phyloP scores from a whole-genome alignment of 2,113 vertebrate genomes.

The Campylomormyrus tamandua region DNA sequence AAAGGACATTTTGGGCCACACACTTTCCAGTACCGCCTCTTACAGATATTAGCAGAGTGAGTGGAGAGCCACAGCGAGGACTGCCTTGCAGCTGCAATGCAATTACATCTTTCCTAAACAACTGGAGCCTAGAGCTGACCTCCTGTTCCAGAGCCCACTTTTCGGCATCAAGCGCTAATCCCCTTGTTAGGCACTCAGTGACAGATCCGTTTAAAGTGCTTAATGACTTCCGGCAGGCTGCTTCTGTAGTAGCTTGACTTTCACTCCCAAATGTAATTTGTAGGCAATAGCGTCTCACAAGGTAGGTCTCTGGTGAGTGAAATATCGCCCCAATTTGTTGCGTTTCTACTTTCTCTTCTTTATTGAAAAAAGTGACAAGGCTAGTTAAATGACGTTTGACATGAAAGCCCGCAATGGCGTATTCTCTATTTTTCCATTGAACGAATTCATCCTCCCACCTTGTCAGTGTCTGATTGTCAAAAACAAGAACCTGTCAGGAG shows the following conservation, averaged over 20 bases:
- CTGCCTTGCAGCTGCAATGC: background rate
- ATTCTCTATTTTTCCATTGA: background rate
- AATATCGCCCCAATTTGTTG: conserved; percentile 32
- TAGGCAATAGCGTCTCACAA: conserved; percentile 27
- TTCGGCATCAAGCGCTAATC: conserved; percentile 34
- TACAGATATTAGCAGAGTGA: background rate
- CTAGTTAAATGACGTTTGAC: conserved; percentile 14
- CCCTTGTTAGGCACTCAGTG: conserved; percentile 36
- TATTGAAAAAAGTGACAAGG: conserved; percentile 19
- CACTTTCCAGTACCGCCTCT: background rate
- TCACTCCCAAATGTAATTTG: conserved; percentile 32
- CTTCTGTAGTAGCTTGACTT: conserved; percentile 33
- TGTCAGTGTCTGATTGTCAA: background rate
- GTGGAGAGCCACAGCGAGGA: background rate
- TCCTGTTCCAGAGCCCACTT: conserved; percentile 17
- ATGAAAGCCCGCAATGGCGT: background rate
- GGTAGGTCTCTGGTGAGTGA: conserved; percentile 39
- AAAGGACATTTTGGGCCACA: background rate
- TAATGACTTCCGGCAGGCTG: conserved; percentile 39
- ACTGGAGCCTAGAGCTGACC: conserved; percentile 22
- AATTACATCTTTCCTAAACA: conserved; percentile 18
- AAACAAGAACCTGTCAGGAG: background rate
- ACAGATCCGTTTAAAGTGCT: conserved; percentile 39
- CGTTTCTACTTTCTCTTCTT: conserved; percentile 11
- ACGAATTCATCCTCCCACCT: background rate